These are phyloP conservation scores for Apodemia zela DNA, from an alignment of 2,888 invertebrate species.

Conservation along the genomic window DNA sequence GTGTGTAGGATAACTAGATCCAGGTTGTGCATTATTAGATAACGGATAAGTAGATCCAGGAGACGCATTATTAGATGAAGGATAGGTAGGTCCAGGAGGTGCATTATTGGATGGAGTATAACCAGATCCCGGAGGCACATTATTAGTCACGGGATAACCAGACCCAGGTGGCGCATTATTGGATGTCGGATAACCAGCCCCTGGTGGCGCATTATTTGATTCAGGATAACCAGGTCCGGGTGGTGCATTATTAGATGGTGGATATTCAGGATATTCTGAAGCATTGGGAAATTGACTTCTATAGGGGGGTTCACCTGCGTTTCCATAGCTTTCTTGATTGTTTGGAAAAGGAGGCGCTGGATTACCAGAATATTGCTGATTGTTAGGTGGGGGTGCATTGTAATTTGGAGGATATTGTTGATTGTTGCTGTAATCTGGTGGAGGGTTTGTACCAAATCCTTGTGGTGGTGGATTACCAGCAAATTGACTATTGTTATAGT, in stretches of 20 bases:
- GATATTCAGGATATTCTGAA: slow-evolving; percentile 56
- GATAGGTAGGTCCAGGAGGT: background rate
- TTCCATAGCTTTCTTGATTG: slow-evolving; percentile 54
- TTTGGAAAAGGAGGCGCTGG: slow-evolving; percentile 54
- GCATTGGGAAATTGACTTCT: slow-evolving; percentile 45
- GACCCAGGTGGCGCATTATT: slow-evolving; percentile 40
- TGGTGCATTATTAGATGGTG: slow-evolving; percentile 41
- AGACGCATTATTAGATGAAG: background rate
- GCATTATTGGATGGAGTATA: background rate
- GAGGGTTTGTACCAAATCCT: slow-evolving; percentile 50
- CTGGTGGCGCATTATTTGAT: background rate
- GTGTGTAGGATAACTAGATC: background rate
- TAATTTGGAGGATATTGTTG: slow-evolving; percentile 60
- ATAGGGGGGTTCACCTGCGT: slow-evolving; percentile 56
- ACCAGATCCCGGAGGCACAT: slow-evolving; percentile 34
- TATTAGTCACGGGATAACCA: slow-evolving; percentile 27
- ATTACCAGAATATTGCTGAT: slow-evolving; percentile 52
- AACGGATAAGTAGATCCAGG: background rate
- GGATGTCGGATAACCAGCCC: slow-evolving; percentile 47
- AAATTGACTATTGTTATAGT: slow-evolving; percentile 67
- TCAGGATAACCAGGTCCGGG: slow-evolving; percentile 34
- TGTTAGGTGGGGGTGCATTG: slow-evolving; percentile 44
- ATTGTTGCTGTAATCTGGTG: slow-evolving; percentile 49
- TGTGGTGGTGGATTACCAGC: slow-evolving; percentile 53
- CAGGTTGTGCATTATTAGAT: background rate